Percentiles rank a stretch among this genome's conserved stretches.
Evolutionary conservation across 2,797 vertebrate genomes (phyloP).

Genomic region (Myoxocephalus aenaeus): DNA sequence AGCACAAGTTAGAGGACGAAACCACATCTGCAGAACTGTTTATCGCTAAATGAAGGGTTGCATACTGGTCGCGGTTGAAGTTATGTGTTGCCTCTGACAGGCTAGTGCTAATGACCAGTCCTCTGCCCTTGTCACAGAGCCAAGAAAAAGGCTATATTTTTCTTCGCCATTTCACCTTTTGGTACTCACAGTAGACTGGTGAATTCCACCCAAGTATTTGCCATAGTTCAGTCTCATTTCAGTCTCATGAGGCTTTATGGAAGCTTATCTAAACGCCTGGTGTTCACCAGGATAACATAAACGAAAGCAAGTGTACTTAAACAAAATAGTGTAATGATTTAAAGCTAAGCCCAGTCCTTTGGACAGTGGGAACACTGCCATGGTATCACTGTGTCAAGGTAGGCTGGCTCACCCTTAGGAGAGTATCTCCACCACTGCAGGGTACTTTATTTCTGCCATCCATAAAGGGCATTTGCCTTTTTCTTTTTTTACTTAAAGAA

Average conservation of each 20-base stretch:
- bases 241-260: slow-evolving; percentile 10
- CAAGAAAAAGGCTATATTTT: slow-evolving; percentile 26
- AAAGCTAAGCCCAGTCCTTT: background rate
- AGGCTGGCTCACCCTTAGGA: background rate
- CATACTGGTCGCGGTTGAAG: slow-evolving; percentile 37
- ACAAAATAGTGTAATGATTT: background rate
- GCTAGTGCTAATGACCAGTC: slow-evolving; percentile 54
- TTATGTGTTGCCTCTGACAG: slow-evolving; percentile 42
- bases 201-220: slow-evolving; percentile 35
- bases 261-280: slow-evolving; percentile 1
- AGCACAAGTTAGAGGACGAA: slow-evolving; percentile 41
- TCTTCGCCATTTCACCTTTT: slow-evolving; percentile 37
- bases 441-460: background rate
- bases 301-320: background rate
- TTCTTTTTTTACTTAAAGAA: background rate
- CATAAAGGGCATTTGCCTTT: background rate
- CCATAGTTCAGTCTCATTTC: slow-evolving; percentile 17
- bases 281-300: background rate
- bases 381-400: background rate
- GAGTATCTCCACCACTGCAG: background rate
- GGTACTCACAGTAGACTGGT: slow-evolving; percentile 18
- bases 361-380: background rate
- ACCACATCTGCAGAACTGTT: slow-evolving; percentile 55
- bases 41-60: slow-evolving; percentile 52
- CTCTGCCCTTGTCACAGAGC: slow-evolving; percentile 29